A percentile compares a stretch with the other conserved stretches of the same genome.
phyloP scores from a whole-genome alignment of 2,888 invertebrate species.

The Leucoma salicis region DNA sequence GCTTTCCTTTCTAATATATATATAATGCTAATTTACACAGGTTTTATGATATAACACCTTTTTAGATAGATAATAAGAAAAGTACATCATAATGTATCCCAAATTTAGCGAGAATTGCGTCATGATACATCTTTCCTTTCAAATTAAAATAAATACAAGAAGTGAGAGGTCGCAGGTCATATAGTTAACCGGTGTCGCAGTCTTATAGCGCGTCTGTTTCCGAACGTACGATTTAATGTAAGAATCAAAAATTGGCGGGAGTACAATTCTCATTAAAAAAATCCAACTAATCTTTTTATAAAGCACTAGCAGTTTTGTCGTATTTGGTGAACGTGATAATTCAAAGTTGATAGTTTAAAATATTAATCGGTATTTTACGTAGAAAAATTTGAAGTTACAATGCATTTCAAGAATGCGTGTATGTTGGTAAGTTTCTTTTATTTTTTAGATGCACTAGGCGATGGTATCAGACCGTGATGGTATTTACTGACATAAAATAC shows the following conservation, averaged over 20 bases:
- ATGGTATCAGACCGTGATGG: too few species aligned
- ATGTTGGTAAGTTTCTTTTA: not conserved
- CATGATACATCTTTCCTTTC: not conserved
- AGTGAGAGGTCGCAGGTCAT: conserved; percentile 32
- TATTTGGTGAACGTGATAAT: not conserved
- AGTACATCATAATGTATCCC: not conserved
- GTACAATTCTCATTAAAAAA: not conserved
- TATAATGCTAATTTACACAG: not conserved
- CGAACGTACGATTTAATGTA: conserved; percentile 9
- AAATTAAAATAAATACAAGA: conserved; percentile 4
- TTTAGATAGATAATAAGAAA: not conserved
- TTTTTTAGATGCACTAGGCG: too few species aligned
- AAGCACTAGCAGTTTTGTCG: not conserved
- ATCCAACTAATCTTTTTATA: not conserved
- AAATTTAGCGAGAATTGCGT: not conserved
- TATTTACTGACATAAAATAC: too few species aligned
- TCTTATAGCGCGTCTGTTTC: conserved; percentile 20
- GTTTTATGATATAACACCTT: not conserved
- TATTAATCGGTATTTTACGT: not conserved
- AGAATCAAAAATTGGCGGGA: conserved; percentile 28
- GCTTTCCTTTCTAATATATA: not conserved
- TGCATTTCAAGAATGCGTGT: not conserved
- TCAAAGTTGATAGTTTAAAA: too few species aligned
- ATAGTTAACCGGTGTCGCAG: conserved; percentile 17
- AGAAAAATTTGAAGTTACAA: not conserved